phyloP scores from a whole-genome alignment of 2,888 invertebrate genomes.

The Drosophila parthenogenetica region DNA sequence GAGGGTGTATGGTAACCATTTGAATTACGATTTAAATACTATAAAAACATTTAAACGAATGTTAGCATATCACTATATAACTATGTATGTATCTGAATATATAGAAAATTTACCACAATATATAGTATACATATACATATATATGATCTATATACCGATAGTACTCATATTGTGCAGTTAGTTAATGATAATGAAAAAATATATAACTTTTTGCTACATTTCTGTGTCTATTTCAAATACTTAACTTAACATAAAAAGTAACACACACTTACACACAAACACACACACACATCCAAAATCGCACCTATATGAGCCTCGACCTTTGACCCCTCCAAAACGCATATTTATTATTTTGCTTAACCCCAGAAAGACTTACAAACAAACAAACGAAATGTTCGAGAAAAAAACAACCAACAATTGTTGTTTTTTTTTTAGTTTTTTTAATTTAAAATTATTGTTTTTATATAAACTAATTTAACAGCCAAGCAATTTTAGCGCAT shows the following conservation, averaged over 20 bases:
- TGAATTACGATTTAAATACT: conserved; percentile 42
- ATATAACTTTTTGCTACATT: conserved; percentile 69
- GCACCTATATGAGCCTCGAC: conserved; percentile 13
- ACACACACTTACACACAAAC: conserved; percentile 17
- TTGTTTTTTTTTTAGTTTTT: conserved; percentile 19
- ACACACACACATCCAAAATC: conserved; percentile 2
- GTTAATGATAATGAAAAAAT: conserved; percentile 40
- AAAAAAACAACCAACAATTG: conserved; percentile 31
- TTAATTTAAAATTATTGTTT: neutral
- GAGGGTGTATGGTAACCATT: conserved; percentile 48
- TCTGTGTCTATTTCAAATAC: conserved; percentile 74
- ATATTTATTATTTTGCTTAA: conserved; percentile 53
- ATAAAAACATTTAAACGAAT: conserved; percentile 63
- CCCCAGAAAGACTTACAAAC: conserved; percentile 35
- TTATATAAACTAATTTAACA: conserved; percentile 42
- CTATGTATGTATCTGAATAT: conserved; percentile 48
- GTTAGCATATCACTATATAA: conserved; percentile 75
- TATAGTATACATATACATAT: conserved; percentile 1
- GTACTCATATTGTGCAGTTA: conserved; percentile 52
- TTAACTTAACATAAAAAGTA: conserved; percentile 63
- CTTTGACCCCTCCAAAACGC: conserved; percentile 11
- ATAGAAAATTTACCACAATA: conserved; percentile 30
- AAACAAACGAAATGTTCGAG: neutral
- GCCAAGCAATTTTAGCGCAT: conserved; percentile 46
- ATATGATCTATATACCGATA: conserved; percentile 44